A percentile compares a stretch with the other conserved stretches of the same genome.
These are phyloP conservation scores for Tachysurus vachellii DNA, from an alignment of 2,113 vertebrate genomes.

Conservation along the genomic window DNA sequence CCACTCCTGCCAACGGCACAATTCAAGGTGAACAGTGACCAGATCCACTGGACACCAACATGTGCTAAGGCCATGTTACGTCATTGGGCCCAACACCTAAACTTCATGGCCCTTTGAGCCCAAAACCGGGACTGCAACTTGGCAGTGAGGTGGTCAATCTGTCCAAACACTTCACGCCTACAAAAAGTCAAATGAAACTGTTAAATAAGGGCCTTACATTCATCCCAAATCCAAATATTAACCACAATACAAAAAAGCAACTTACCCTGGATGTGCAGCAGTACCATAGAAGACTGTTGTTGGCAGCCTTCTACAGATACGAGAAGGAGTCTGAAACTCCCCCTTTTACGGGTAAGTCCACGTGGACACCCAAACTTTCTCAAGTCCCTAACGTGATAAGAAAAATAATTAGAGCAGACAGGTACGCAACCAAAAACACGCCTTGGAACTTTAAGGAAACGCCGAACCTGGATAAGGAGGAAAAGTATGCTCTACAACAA, in stretches of 20 bases:
- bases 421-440: no score
- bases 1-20: neutral
- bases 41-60: neutral
- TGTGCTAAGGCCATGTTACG: neutral
- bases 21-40: neutral
- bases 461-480: no score
- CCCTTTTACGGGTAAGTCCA: no score
- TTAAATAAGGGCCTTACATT: no score
- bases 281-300: neutral
- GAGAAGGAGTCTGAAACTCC: no score
- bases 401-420: no score
- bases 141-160: neutral
- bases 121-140: neutral
- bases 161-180: neutral
- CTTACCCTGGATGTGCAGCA: neutral
- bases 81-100: neutral
- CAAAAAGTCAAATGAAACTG: no score
- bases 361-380: no score
- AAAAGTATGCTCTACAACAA: no score
- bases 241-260: neutral
- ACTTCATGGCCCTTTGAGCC: neutral
- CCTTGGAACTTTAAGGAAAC: no score
- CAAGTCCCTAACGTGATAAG: no score
- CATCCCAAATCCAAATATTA: no score
- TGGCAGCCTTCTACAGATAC: neutral